Conservation (phyloP, 1,140 invertebrate species). For the Zeugodacus cucurbitae region DNA sequence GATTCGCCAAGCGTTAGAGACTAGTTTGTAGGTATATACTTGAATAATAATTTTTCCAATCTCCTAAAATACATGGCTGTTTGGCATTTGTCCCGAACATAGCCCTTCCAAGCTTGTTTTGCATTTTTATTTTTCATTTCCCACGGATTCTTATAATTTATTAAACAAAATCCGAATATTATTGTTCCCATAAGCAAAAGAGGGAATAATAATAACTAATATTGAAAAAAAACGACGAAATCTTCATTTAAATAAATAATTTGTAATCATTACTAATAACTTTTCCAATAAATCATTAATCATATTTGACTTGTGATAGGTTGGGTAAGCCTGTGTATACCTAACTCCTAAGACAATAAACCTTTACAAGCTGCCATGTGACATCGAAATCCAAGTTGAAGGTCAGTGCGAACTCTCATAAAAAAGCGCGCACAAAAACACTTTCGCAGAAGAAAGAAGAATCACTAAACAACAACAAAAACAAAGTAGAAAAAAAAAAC, state of each 20-base stretch:
- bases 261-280: neutral
- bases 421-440: neutral
- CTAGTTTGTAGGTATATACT: too few species aligned
- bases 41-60: too few species aligned
- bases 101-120: too few species aligned
- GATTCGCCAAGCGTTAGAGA: too few species aligned
- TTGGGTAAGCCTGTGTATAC: neutral
- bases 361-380: neutral
- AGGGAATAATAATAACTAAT: too few species aligned
- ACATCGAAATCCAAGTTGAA: neutral
- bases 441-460: constrained; percentile 8
- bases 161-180: too few species aligned
- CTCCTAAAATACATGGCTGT: too few species aligned
- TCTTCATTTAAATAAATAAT: neutral
- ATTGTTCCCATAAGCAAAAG: too few species aligned
- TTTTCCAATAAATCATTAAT: neutral
- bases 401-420: neutral
- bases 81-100: too few species aligned
- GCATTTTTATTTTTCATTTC: too few species aligned
- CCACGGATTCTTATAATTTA: too few species aligned
- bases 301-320: neutral
- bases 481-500: neutral
- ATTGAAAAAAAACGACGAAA: neutral
- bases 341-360: neutral
- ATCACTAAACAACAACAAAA: neutral